Evolutionary conservation across 1,140 invertebrate genomes (phyloP).

Genomic region (Periplaneta americana): DNA sequence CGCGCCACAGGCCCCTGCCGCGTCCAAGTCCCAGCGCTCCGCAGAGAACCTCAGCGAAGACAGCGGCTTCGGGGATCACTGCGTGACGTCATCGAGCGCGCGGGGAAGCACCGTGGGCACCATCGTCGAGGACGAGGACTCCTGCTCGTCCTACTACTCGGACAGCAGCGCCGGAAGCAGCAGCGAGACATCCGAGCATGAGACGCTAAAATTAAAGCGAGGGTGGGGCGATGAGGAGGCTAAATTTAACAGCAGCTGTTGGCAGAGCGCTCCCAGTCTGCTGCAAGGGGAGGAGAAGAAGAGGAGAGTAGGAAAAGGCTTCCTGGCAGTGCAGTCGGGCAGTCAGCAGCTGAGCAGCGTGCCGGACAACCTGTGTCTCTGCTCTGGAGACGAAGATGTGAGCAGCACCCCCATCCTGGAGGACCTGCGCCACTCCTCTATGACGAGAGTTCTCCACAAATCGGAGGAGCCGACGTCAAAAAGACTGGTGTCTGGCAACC

Average conservation of each 20-base stretch:
- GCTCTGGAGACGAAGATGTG: neutral
- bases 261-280: slow-evolving; percentile 12
- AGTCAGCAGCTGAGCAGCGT: neutral
- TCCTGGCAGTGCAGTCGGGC: neutral
- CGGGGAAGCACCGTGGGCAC: neutral
- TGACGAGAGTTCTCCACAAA: neutral
- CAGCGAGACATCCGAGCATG: neutral
- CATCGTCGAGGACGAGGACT: slow-evolving; percentile 14
- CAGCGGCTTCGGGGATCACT: slow-evolving; percentile 60
- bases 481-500: slow-evolving; percentile 37
- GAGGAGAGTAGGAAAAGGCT: neutral
- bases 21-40: slow-evolving; percentile 44
- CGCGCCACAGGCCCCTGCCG: neutral
- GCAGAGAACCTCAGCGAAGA: slow-evolving; percentile 69
- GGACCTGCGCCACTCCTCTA: neutral
- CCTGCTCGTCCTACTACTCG: slow-evolving; percentile 6
- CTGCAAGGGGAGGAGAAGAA: slow-evolving; percentile 3
- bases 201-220: slow-evolving; percentile 18
- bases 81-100: neutral
- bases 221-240: slow-evolving; percentile 14
- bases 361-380: neutral
- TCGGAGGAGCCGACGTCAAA: slow-evolving; percentile 2
- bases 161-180: slow-evolving; percentile 10
- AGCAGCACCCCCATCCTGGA: neutral
- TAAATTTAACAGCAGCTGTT: slow-evolving; percentile 27